Conservation (phyloP, 2,113 vertebrate genomes). For the Lophotis ruficrista region DNA sequence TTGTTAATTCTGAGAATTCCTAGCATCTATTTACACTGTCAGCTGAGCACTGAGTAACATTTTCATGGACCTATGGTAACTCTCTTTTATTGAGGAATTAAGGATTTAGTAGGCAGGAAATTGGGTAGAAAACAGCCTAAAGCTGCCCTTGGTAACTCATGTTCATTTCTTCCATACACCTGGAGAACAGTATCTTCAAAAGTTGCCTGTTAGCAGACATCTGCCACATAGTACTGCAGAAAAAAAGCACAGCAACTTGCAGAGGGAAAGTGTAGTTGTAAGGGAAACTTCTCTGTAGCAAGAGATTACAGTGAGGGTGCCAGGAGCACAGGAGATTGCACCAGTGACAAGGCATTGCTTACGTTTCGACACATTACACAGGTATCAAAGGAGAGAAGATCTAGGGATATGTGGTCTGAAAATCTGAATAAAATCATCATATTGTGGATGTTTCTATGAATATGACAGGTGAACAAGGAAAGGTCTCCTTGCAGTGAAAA, state of each 20-base stretch:
- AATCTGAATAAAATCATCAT: background rate
- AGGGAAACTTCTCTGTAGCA: background rate
- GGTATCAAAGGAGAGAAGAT: background rate
- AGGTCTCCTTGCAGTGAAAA: background rate
- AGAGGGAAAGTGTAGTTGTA: background rate
- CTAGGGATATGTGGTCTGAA: background rate
- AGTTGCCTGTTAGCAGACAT: background rate
- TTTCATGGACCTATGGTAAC: background rate
- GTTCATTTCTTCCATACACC: background rate
- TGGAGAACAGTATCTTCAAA: background rate
- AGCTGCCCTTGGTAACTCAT: background rate
- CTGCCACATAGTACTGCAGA: background rate
- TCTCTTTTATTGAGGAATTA: background rate
- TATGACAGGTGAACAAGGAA: background rate
- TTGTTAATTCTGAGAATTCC: background rate
- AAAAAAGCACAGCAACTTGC: background rate
- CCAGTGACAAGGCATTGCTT: background rate
- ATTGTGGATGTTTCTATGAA: background rate
- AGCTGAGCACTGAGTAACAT: background rate
- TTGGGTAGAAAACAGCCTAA: background rate
- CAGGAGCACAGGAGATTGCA: rapidly evolving
- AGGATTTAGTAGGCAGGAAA: background rate
- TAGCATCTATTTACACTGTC: background rate
- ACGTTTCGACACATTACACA: background rate
- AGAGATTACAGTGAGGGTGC: background rate